Evolutionary conservation across 1,140 invertebrate genomes (phyloP), one percentile per base, ranked within the genome.

Genomic region (Scaptomyza pallida): DNA sequence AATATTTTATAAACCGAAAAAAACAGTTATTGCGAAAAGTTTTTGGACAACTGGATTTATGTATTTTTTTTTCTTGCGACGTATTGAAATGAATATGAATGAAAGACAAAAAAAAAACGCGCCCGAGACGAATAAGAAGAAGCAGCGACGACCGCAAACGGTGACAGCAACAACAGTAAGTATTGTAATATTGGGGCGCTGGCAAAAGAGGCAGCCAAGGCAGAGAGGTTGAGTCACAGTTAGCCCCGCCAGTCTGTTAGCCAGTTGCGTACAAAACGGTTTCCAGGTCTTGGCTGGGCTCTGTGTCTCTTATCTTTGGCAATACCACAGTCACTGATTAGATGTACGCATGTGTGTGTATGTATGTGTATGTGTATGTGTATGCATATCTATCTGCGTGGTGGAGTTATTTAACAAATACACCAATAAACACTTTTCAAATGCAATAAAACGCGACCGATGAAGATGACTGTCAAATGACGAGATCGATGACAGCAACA

Each of bases 221-320:
- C 51, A 41, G 13, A 41, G 13, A 13, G 50, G 73, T 75, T 88
- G 81, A 85, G 81, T 88, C 81, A 85, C 77, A 68, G 35, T 63
- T 60, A 56, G 63, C 59, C 35, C 55, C 52, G 44, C 56, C 60
- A 68, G 59, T 44, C 45, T 51, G 47, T 35, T 44, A 33, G 60
- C 63, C 76, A 82, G 78, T 63, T 78, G 74, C 63, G 54, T 57
- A 57, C 51, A 30, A 41, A 72, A 74, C 44, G 55, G 33, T 35
- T 63, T 15, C 1, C 23, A 30, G 26, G 6, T 30, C 23, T 26
- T 26, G 23, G 23, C 23, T 23, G 17, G 40, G 30, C 33, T n/a
- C n/a, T 41, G 48, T 52, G 51, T 45, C 60, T 67, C 69, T 85
- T 85, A 85, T 85, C 81, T 85, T 85, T 80, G 68, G 52, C 61